Evolutionary conservation across 1,140 invertebrate genomes (phyloP), one percentile per base, ranked within the genome.

Genomic region (Caerostris darwini): DNA sequence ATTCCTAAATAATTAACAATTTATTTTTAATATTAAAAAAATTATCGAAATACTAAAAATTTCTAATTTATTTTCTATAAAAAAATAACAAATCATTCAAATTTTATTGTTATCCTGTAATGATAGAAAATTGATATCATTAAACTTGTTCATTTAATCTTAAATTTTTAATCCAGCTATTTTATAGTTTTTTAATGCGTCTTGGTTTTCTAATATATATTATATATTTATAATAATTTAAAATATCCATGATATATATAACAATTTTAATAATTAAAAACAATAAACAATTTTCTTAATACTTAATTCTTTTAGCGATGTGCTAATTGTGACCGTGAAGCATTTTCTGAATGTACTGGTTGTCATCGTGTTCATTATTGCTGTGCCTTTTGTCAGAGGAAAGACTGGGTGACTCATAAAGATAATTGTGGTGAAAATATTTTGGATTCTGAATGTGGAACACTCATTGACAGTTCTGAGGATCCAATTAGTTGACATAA

Each of bases 301-400:
- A 50, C 3, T 64, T n/a, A 81, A 94, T 87, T 96, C 89, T 97
- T 96, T 90, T 95, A 95, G 94, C 91, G 98, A 97, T 98, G 98
- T 96, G 98, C 98, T 14, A 98, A 98, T 95, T 98, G 98, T 95
- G 98, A 98, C 96, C 96, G 98, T 92, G 98, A 98, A 95, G 98
- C 98, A 5, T 97, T 97, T 90, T 97, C 98, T 0, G 98, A 98
- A 95, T 98, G 98, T 96, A 98, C 98, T 0, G 96, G 98, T 57
- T 98, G 98, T 95, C 97, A 98, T 77, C 97, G 97, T 88, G 98
- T 98, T 4, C 98, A 98, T 58, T 98, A 98, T 95, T 98, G 98
- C 95, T 98, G 98, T 4, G 98, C 97, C 17, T 98, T 98, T 96
- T 98, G 98, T 96, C 98, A 98, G 96, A 97, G 97, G 85, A 98